A percentile compares a stretch with the other conserved stretches of the same genome.
Conservation (phyloP, 2,113 vertebrate species). For the Indri indri region DNA sequence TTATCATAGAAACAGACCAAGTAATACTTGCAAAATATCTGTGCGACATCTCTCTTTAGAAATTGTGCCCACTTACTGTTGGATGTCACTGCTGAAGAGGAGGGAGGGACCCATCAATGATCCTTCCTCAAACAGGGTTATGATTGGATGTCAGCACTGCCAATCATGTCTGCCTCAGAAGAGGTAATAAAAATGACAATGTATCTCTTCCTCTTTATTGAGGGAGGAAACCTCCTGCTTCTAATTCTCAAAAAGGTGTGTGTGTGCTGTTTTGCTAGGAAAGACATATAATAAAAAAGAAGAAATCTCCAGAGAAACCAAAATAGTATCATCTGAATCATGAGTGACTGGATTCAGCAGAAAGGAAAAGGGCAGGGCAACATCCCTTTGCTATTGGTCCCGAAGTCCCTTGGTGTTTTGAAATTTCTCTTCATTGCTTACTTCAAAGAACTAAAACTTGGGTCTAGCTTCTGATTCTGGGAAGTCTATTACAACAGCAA, state of each 20-base stretch:
- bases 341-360: background rate
- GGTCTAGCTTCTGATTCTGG: background rate
- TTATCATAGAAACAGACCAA: background rate
- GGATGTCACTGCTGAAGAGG: background rate
- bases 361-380: background rate
- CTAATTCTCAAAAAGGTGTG: background rate
- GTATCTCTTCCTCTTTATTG: background rate
- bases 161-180: background rate
- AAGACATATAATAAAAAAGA: background rate
- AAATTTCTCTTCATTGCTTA: background rate
- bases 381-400: background rate
- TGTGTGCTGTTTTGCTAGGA: background rate
- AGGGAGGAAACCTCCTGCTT: background rate
- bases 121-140: background rate
- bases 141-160: background rate
- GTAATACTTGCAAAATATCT: background rate
- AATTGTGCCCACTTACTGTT: background rate
- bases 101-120: background rate
- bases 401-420: background rate
- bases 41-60: background rate
- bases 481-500: background rate
- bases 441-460: constrained; percentile 2
- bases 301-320: constrained; percentile 5
- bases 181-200: background rate
- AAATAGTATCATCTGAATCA: background rate